Evolutionary conservation across 2,888 invertebrate species (phyloP), one percentile per base, ranked within the genome.

Genomic region (Epinotia nisella): DNA sequence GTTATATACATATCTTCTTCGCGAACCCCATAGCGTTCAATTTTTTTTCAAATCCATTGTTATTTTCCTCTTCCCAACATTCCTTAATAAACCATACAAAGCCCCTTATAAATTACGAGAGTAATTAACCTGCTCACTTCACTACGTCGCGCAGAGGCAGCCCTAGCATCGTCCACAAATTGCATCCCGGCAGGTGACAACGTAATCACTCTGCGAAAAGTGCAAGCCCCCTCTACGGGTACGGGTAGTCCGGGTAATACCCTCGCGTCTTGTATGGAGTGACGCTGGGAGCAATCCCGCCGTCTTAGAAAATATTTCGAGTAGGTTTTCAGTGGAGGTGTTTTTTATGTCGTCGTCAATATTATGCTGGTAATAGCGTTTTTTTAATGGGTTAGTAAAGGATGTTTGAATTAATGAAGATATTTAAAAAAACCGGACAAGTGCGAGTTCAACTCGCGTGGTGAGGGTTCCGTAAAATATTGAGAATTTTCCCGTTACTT

Each of bases 191-290:
- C 51, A 62, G 62, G 64, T 53, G 64, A 53, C 51, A 64, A 53
- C 51, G 64, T 64, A 64, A 64, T 64, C 64, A 64, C 64, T 35
- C 49, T 11, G 64, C 51, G 51, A 64, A 53, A 64, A 64, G 51
- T 64, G 64, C 62, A 61, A 51, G n/a, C 62, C 24, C 29, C 58
- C n/a, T 7, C 58, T 2, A 19, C 56, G 56, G 24, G 55, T 45
- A n/a, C n/a, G n/a, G n/a, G n/a, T n/a, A n/a, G n/a, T n/a, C n/a
- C n/a, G n/a, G n/a, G n/a, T n/a, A n/a, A 45, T 11, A 29, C 51
- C 49, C 49, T 24, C 51, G 19, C 24, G 15, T 11, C 41, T 19
- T 5, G 60, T 39, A 4, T n/a, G 39, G 19, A 17, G 2, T 39
- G 17, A 59, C 60, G 59, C 19, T 11, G 59, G 59, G 59, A 19